Evolutionary conservation across 1,140 invertebrate species (phyloP), one percentile per base, ranked within the genome.

Genomic region (Bemisia tabaci): DNA sequence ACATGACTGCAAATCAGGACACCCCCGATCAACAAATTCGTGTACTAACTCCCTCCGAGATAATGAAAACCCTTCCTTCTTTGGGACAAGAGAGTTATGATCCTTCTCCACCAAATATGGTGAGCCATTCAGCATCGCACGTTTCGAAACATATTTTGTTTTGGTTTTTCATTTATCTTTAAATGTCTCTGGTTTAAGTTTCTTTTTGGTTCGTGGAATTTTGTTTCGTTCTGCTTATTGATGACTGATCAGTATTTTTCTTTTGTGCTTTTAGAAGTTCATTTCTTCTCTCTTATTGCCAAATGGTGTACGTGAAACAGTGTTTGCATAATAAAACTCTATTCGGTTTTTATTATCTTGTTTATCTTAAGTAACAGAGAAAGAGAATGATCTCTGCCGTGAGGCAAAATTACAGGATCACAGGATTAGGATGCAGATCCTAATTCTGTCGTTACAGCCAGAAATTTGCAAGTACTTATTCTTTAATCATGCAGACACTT

Each of bases 11-110:
- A 17, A 48, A 17, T 48, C 33, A 48, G 17, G 62, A 67, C 23
- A 59, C 64, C 72, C 77, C 78, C 75, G 87, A 90, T 79, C 86
- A 87, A 78, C 87, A 89, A 79, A 90, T 90, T 79, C 85, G 88
- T 78, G 88, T 90, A 78, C 83, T 91, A 77, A 90, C 89, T 73
- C 88, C 88, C 71, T 89, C 87, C 72, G 88, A 90, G 84, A 90
- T 90, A 77, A 90, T 90, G 88, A 85, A 87, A 81, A 90, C 88
- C 76, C 84, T 90, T 78, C 88, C 89, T 76, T 88, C 87, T 77
- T 83, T 90, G 77, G 80, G 79, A 79, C 85, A 86, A 81, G 84
- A 86, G 80, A 80, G 80, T 77, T 85, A 84, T 79, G 84, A 85
- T 77, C 78, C 81, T 77, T 77, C 77, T 75, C 80, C 80, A 48